A percentile compares a stretch with the other conserved stretches of the same genome.
phyloP scores from a whole-genome alignment of 92 coral and sea anemone genomes.

The Zoanthus gigantus region DNA sequence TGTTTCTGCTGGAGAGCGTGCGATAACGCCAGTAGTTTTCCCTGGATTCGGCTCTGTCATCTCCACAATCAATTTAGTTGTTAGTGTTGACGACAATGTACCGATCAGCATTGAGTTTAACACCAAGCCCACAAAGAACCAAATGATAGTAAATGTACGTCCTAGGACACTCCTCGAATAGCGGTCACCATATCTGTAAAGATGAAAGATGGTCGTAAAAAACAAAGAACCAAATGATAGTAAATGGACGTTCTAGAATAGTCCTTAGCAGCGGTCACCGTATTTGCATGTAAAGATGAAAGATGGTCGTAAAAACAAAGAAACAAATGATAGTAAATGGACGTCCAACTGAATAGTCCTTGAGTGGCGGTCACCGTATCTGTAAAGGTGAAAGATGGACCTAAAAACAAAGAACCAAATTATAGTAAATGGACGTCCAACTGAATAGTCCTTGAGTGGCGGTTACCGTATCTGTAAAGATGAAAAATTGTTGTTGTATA shows the following conservation, averaged over 20 bases:
- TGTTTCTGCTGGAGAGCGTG: background rate
- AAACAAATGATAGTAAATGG: background rate
- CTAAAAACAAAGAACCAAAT: conserved; percentile 6
- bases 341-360: background rate
- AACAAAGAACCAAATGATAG: conserved; percentile 14
- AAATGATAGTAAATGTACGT: background rate
- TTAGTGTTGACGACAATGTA: background rate
- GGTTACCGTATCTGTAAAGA: background rate
- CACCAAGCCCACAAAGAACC: conserved; percentile 6
- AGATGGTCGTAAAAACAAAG: conserved; percentile 1
- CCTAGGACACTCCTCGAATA: background rate
- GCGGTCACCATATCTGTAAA: background rate
- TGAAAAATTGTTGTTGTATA: background rate
- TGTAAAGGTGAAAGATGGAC: background rate
- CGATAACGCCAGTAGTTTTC: background rate
- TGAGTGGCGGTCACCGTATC: background rate
- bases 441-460: background rate
- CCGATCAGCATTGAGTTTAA: background rate
- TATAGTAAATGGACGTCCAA: background rate
- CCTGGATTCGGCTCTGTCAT: background rate
- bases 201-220: background rate
- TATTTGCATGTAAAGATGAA: background rate
- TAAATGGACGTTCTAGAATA: background rate
- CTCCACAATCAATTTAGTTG: background rate
- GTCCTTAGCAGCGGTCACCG: background rate